Evolutionary conservation across 1,140 invertebrate species (phyloP).

Genomic region (Temnothorax curvispinosus): DNA sequence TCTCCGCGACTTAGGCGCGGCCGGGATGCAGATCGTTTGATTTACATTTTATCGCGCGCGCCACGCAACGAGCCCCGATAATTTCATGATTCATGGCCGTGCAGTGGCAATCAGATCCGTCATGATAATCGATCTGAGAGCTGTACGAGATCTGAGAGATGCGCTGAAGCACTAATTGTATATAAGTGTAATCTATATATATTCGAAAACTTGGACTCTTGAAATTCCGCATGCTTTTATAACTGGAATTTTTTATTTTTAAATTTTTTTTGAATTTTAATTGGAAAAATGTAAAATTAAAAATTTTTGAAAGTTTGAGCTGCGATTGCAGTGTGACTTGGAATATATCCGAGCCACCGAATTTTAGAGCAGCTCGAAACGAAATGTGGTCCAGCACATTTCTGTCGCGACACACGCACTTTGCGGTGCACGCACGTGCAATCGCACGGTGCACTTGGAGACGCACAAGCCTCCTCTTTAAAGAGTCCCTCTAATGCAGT

Average conservation of each 20-base stretch:
- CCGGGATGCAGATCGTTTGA: conserved; percentile 48
- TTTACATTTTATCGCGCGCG: conserved; percentile 58
- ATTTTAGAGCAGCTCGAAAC: background rate
- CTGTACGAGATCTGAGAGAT: background rate
- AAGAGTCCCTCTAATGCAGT: conserved; percentile 49
- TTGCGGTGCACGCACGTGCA: conserved; percentile 39
- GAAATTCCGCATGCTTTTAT: background rate
- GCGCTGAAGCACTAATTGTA: background rate
- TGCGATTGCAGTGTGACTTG: too few species aligned
- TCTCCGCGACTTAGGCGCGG: conserved; percentile 43
- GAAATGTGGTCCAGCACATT: background rate
- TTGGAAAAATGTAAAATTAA: background rate
- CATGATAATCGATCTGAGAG: conserved; percentile 33
- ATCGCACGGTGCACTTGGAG: conserved; percentile 41
- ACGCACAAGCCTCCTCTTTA: conserved; percentile 36
- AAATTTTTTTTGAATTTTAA: background rate
- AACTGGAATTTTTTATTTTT: background rate
- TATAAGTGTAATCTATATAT: background rate
- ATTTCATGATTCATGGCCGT: conserved; percentile 46
- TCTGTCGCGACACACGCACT: background rate
- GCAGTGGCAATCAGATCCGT: conserved; percentile 28
- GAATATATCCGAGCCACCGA: background rate
- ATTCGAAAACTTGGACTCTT: background rate
- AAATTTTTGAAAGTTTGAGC: background rate
- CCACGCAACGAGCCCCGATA: conserved; percentile 36